Evolutionary conservation across 64 coral and sea anemone genomes (phyloP).

Genomic region (Acropora tenuis): DNA sequence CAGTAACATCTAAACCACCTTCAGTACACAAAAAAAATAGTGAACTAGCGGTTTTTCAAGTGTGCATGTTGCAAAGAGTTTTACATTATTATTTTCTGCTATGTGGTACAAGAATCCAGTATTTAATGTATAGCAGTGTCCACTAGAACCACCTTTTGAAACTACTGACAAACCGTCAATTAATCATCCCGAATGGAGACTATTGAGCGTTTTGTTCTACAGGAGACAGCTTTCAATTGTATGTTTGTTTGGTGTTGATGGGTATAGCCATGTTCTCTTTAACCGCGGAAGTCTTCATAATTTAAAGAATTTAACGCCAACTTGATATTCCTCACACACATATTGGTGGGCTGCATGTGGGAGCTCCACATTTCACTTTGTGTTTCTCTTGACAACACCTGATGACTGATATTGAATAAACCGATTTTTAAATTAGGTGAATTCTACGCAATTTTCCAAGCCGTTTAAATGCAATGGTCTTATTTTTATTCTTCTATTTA

Average conservation of each 20-base stretch:
- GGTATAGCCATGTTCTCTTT: background rate
- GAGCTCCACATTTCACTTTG: background rate
- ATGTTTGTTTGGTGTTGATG: background rate
- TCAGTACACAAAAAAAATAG: too few relatives aligned
- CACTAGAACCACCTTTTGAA: too few relatives aligned
- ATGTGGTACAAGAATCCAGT: too few relatives aligned
- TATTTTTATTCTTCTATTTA: background rate
- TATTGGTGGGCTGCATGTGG: background rate
- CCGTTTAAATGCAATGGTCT: background rate
- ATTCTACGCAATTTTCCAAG: background rate
- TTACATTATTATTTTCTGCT: too few relatives aligned
- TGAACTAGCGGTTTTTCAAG: too few relatives aligned
- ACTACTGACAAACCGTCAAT: too few relatives aligned
- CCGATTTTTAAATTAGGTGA: background rate
- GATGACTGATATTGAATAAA: background rate
- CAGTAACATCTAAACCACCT: too few relatives aligned
- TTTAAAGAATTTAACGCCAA: constrained; percentile 14
- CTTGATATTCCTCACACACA: background rate
- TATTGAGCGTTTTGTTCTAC: background rate
- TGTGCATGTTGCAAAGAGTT: too few relatives aligned
- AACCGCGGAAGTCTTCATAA: constrained; percentile 8
- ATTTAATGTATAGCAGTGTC: too few relatives aligned
- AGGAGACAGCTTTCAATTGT: background rate
- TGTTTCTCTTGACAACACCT: background rate
- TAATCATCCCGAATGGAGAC: too few relatives aligned